Evolutionary conservation across 2,113 vertebrate species (phyloP).

Genomic region (Orientallactaga bullata): DNA sequence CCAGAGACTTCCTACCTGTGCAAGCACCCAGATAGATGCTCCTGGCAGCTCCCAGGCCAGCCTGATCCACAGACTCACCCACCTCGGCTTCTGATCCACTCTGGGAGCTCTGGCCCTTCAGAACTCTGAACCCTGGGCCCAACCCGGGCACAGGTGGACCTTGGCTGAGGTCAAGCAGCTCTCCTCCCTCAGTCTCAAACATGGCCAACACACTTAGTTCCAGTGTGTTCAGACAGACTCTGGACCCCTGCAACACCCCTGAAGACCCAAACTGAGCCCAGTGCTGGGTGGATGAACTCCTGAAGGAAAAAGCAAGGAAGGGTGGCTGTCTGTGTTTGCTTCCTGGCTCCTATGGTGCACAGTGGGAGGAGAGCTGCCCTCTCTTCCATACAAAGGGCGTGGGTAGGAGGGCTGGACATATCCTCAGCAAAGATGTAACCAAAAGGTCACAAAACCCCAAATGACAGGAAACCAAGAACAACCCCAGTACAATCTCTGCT

Average conservation of each 20-base stretch:
- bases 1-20: not conserved
- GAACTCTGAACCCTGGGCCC: not conserved
- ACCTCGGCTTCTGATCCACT: not conserved
- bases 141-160: not conserved
- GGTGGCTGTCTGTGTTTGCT: not conserved
- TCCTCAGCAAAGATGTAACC: not conserved
- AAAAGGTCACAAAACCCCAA: not conserved
- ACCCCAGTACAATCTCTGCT: not conserved
- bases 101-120: not conserved
- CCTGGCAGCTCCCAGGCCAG: not conserved
- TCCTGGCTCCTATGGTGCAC: not conserved
- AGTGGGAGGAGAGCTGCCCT: accelerated
- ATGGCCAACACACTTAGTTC: not conserved
- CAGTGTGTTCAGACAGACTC: not conserved
- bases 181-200: not conserved
- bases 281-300: not conserved
- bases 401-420: accelerated
- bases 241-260: too few relatives aligned
- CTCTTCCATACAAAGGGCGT: not conserved
- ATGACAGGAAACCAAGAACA: not conserved
- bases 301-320: too few relatives aligned
- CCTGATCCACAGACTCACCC: not conserved
- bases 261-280: not conserved
- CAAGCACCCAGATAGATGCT: accelerated
- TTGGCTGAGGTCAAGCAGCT: not conserved